A percentile compares a stretch with the other conserved stretches of the same genome.
Conservation (phyloP, 2,888 invertebrate species). For the Pyrgus malvae region DNA sequence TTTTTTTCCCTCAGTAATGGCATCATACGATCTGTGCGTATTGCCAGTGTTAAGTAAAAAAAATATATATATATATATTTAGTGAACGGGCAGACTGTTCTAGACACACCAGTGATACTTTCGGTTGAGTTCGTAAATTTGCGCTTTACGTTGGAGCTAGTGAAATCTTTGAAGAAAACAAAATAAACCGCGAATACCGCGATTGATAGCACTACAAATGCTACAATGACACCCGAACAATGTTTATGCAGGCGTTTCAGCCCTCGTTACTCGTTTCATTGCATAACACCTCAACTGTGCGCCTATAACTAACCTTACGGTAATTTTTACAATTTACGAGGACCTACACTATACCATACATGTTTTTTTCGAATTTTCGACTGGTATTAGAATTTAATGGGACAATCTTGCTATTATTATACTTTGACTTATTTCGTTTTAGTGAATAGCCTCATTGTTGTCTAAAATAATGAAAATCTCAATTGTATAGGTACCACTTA, state of each 20-base stretch:
- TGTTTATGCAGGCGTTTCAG: not conserved
- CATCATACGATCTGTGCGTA: too few species aligned
- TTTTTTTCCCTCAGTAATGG: too few species aligned
- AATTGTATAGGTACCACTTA: not conserved
- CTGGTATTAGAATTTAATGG: too few species aligned
- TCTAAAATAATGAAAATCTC: not conserved
- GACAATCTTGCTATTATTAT: too few species aligned
- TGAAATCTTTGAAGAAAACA: not conserved
- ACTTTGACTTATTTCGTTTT: not conserved
- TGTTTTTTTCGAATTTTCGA: too few species aligned
- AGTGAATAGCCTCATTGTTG: not conserved
- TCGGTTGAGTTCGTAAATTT: not conserved
- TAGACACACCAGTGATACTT: not conserved
- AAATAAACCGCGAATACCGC: not conserved
- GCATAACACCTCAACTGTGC: not conserved
- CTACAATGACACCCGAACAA: slow-evolving; percentile 1
- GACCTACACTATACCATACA: too few species aligned
- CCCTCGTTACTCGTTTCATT: not conserved
- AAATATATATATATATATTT: not conserved
- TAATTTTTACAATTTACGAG: too few species aligned
- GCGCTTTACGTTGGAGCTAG: not conserved
- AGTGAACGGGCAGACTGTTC: too few species aligned
- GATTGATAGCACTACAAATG: not conserved
- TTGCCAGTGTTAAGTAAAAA: too few species aligned
- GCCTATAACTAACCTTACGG: too few species aligned